These are phyloP conservation scores for Rhyacichthys aspro DNA, from an alignment of 2,797 vertebrate species.

Conservation along the genomic window DNA sequence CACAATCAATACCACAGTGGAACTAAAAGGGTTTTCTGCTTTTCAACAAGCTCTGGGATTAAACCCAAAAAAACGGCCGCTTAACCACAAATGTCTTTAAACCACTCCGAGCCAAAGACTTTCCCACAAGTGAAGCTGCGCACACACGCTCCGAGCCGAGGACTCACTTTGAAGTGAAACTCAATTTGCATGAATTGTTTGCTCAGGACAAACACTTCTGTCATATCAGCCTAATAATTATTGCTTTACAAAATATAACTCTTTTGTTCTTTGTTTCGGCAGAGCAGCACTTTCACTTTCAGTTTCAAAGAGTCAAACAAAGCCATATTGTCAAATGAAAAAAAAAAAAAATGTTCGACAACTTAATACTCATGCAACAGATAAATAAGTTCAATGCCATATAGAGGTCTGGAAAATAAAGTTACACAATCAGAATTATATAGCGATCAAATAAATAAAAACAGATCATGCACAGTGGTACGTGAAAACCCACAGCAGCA, in stretches of 20 bases:
- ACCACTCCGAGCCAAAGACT: constrained; percentile 2
- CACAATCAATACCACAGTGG: constrained; percentile 25
- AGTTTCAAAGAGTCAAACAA: constrained; percentile 2
- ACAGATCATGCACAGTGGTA: no score
- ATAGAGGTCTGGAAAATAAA: no score
- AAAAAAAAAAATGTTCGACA: no score
- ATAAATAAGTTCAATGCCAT: no score
- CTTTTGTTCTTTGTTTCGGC: not conserved
- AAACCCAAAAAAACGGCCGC: constrained; percentile 22
- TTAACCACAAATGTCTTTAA: constrained; percentile 19
- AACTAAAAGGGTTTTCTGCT: constrained; percentile 47
- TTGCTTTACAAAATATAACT: not conserved
- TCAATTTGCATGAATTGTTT: constrained; percentile 6
- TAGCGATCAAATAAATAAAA: no score
- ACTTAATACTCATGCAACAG: no score
- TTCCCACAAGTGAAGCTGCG: not conserved
- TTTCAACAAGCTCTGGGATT: constrained; percentile 29
- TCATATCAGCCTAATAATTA: constrained; percentile 5
- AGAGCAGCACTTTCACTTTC: not conserved
- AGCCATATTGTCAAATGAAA: not conserved
- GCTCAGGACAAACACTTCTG: constrained; percentile 1
- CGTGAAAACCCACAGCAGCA: no score
- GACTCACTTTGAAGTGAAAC: not conserved
- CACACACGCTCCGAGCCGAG: not conserved
- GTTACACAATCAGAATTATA: no score